phyloP scores from a whole-genome alignment of 2,113 vertebrate species.

The Eretmochelys imbricata region DNA sequence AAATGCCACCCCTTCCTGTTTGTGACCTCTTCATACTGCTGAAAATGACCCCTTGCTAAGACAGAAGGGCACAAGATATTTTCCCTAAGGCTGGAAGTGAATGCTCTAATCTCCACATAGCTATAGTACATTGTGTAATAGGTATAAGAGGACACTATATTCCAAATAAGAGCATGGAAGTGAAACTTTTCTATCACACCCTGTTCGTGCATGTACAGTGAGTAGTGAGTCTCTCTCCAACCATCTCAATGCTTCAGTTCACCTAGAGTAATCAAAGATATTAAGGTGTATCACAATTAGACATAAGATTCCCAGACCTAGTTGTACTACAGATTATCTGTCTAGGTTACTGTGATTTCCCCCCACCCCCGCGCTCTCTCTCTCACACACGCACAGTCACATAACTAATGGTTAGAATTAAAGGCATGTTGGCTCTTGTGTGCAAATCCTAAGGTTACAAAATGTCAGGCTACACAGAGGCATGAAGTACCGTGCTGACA shows the following conservation, averaged over 20 bases:
- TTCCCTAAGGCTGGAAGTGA: background rate
- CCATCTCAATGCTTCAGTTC: background rate
- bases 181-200: background rate
- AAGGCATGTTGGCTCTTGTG: background rate
- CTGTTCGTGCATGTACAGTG: background rate
- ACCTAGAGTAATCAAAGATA: background rate
- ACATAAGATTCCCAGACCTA: background rate
- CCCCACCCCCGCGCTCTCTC: background rate
- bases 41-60: background rate
- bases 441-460: background rate
- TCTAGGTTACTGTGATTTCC: background rate
- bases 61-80: background rate
- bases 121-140: background rate
- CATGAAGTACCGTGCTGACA: background rate
- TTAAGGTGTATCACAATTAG: background rate
- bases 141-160: background rate
- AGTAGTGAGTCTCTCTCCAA: background rate
- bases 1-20: background rate
- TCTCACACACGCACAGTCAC: background rate
- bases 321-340: background rate
- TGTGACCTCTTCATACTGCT: background rate
- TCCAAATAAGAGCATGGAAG: background rate
- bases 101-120: background rate
- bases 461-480: background rate
- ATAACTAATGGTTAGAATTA: background rate